Evolutionary conservation across 2,797 vertebrate genomes (phyloP).

Genomic region (Amniataba percoides): DNA sequence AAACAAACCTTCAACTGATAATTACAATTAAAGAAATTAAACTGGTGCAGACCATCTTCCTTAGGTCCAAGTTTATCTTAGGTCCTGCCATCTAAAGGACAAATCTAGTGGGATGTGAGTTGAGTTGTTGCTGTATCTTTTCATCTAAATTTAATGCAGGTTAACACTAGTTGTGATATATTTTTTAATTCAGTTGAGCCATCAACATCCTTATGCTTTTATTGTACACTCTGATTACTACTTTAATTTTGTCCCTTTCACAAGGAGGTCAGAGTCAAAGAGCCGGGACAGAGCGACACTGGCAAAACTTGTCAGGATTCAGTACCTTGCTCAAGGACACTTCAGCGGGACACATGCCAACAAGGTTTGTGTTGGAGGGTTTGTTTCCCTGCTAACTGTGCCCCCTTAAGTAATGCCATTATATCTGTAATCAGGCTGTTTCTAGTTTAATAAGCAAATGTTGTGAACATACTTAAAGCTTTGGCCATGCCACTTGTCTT

Average conservation of each 20-base stretch:
- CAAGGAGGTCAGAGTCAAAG: neutral
- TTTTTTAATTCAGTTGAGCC: neutral
- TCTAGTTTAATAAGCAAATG: neutral
- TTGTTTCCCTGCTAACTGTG: neutral
- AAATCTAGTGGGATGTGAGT: conserved; percentile 1
- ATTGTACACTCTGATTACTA: neutral
- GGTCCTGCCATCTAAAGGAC: conserved; percentile 19
- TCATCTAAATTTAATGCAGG: neutral
- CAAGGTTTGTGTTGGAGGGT: neutral
- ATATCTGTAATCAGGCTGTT: neutral
- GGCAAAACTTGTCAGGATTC: neutral
- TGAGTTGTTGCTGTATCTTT: neutral
- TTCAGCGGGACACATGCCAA: neutral
- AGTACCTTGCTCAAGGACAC: conserved; percentile 2
- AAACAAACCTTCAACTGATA: conserved; percentile 25
- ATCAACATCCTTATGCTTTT: neutral
- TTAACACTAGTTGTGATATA: neutral
- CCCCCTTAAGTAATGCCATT: neutral
- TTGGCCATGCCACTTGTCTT: conserved; percentile 22
- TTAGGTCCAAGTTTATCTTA: neutral
- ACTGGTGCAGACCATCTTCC: neutral
- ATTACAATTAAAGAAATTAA: neutral
- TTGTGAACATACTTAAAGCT: conserved; percentile 31
- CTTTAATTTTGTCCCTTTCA: neutral
- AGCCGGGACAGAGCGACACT: neutral